These are phyloP conservation scores for Perithous albicinctus DNA, from an alignment of 2,888 invertebrate genomes.

Conservation along the genomic window DNA sequence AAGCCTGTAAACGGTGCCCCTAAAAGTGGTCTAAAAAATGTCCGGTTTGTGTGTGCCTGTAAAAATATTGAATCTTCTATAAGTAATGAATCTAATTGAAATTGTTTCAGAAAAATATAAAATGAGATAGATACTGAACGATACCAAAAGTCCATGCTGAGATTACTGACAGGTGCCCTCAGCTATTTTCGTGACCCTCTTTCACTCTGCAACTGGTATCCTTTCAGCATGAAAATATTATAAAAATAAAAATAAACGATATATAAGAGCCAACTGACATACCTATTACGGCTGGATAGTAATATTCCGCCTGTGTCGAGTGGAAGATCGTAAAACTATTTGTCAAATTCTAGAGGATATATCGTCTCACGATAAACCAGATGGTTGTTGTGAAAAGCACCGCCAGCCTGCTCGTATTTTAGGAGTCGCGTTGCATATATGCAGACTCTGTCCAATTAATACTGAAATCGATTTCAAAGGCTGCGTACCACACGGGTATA, in stretches of 20 bases:
- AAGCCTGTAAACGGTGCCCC: too few relatives aligned
- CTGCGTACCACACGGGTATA: background rate
- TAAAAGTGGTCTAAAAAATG: too few relatives aligned
- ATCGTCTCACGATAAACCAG: background rate
- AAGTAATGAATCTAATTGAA: too few relatives aligned
- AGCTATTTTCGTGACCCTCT: constrained; percentile 33
- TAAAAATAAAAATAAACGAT: constrained; percentile 1
- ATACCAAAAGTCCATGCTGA: too few relatives aligned
- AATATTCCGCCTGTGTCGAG: background rate
- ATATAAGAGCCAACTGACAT: constrained; percentile 2
- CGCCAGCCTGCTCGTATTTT: constrained; percentile 1
- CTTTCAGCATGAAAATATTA: background rate
- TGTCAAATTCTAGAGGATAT: constrained; percentile 1
- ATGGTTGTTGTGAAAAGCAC: constrained; percentile 10
- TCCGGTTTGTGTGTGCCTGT: too few relatives aligned
- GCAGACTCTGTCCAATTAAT: constrained; percentile 45
- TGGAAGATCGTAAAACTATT: constrained; percentile 15
- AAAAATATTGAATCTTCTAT: too few relatives aligned
- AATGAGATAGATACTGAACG: too few relatives aligned
- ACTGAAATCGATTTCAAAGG: constrained; percentile 40
- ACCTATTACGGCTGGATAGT: constrained; percentile 18
- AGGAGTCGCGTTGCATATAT: background rate
- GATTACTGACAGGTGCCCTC: constrained; percentile 20
- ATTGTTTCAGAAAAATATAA: too few relatives aligned
- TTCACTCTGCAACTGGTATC: background rate